phyloP scores from a whole-genome alignment of 2,888 invertebrate genomes.

The Oligia fasciuncula region DNA sequence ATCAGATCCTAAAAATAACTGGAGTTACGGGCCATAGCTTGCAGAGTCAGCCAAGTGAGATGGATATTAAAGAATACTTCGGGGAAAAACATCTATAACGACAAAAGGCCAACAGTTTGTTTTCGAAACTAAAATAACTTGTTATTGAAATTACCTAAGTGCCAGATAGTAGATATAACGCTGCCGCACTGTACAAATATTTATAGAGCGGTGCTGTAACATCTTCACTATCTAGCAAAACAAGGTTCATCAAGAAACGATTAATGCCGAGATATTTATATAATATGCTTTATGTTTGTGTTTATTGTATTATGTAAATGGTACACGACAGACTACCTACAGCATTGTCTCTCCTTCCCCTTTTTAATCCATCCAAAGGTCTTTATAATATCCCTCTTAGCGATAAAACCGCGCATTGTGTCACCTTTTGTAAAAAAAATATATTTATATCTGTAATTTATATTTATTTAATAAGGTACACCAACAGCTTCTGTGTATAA shows the following conservation, averaged over 20 bases:
- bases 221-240: slow-evolving; percentile 17
- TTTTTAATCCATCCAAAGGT: too few relatives aligned
- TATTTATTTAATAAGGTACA: too few relatives aligned
- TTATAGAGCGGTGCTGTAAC: slow-evolving; percentile 3
- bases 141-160: slow-evolving; percentile 47
- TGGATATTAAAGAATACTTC: not conserved
- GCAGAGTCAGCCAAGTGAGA: too few relatives aligned
- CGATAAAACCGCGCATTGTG: too few relatives aligned
- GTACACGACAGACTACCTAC: too few relatives aligned
- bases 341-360: too few relatives aligned
- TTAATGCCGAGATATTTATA: slow-evolving; percentile 11
- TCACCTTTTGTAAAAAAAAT: too few relatives aligned
- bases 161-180: slow-evolving; percentile 18
- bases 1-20: not conserved
- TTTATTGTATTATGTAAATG: too few relatives aligned
- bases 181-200: slow-evolving; percentile 29
- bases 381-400: too few relatives aligned
- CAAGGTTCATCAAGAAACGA: slow-evolving; percentile 17
- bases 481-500: too few relatives aligned
- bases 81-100: not conserved
- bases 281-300: not conserved
- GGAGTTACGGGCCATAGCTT: not conserved
- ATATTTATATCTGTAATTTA: too few relatives aligned
- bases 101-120: slow-evolving; percentile 22
- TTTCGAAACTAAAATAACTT: slow-evolving; percentile 24